phyloP scores from a whole-genome alignment of 2,797 vertebrate species.

The Bradypodion pumilum region DNA sequence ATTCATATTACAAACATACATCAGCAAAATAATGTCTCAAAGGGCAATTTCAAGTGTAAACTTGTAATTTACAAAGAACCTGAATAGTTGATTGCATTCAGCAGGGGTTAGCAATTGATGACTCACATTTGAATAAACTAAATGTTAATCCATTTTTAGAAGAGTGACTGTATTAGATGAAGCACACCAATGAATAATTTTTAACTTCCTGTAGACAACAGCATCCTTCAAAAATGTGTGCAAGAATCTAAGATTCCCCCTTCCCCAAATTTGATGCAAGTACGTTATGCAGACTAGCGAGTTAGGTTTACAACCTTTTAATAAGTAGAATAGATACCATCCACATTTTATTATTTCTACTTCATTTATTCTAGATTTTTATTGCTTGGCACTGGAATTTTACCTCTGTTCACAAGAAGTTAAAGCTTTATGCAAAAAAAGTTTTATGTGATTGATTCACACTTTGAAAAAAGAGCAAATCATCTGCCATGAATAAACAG shows the following conservation, averaged over 20 bases:
- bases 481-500: neutral
- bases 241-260: neutral
- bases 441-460: too few relatives aligned
- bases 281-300: too few relatives aligned
- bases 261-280: neutral
- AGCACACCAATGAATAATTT: neutral
- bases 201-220: neutral
- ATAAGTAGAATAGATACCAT: neutral
- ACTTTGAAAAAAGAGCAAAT: neutral
- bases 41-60: slow-evolving; percentile 12
- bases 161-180: neutral
- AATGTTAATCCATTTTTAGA: slow-evolving; percentile 24
- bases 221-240: neutral
- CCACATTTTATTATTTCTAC: neutral
- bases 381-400: neutral
- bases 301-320: neutral
- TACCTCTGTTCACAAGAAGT: neutral
- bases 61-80: slow-evolving; percentile 1
- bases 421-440: neutral
- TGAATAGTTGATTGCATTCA: neutral
- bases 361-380: neutral
- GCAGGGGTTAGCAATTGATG: slow-evolving; percentile 22
- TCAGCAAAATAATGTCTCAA: slow-evolving; percentile 18
- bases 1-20: neutral
- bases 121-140: slow-evolving; percentile 22